Evolutionary conservation across 1,140 invertebrate species (phyloP), one percentile per base, ranked within the genome.

Genomic region (Drosophila orosa): DNA sequence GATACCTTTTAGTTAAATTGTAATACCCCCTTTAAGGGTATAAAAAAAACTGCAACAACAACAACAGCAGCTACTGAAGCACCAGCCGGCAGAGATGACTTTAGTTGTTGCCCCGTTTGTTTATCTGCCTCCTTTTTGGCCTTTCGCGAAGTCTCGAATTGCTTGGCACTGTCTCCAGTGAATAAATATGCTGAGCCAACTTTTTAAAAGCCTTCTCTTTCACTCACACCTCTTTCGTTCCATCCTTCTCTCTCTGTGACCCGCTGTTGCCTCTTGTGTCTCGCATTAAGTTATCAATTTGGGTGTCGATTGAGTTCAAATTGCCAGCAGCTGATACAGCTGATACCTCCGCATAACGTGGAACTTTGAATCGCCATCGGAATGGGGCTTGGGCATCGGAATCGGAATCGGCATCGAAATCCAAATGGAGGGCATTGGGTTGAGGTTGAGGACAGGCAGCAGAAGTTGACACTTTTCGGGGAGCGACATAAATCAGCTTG

Each of bases 251-350:
- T 69, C 19, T 48, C 40, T n/a, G 37, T 15, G 13, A 10, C 22
- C 29, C 25, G 10, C n/a, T 35, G 25, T 9, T 22, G 50, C n/a
- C 44, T 60, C 31, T 39, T 48, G n/a, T 61, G 50, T 59, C 56
- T 57, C 48, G 72, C 81, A 85, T 86, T 86, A 87, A 86, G 80
- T 87, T 90, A 89, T 87, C 84, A 89, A 83, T 87, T 86, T 86
- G 50, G 77, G 66, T 54, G 75, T 83, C 80, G 74, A 87, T 89
- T 79, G 76, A 80, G 84, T 86, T 86, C 80, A 77, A 83, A 87
- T 86, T 87, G 83, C 82, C 78, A 83, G 54, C 83, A 86, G 82
- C 82, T 87, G 82, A 87, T 76, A 77, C 82, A 65, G 61, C 73
- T 55, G 65, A 65, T 50, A 50, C 17, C 42, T 29, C 25, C 6